Conservation (phyloP, 1,140 invertebrate species). For the Drosophila kanapiae region DNA sequence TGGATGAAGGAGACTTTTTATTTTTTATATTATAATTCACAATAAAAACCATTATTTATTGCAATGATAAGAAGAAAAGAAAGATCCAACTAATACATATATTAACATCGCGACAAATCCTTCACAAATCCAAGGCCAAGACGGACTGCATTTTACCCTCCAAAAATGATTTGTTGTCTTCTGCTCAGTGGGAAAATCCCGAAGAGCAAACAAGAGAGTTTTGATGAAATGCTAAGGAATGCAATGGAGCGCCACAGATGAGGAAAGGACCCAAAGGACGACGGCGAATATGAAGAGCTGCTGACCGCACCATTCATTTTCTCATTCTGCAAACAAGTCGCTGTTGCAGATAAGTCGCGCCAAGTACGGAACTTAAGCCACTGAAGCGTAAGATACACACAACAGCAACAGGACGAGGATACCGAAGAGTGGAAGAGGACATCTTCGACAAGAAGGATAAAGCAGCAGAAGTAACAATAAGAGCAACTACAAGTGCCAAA, state of each 20-base stretch:
- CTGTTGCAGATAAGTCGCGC: slow-evolving; percentile 75
- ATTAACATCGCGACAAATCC: slow-evolving; percentile 27
- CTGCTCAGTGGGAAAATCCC: slow-evolving; percentile 4
- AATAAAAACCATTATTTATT: too few relatives aligned
- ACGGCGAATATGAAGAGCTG: slow-evolving; percentile 46
- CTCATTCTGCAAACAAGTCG: slow-evolving; percentile 79
- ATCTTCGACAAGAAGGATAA: slow-evolving; percentile 10
- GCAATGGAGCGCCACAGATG: slow-evolving; percentile 36
- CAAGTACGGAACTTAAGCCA: slow-evolving; percentile 80
- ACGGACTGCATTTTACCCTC: not conserved
- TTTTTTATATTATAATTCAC: too few relatives aligned
- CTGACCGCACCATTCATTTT: slow-evolving; percentile 82
- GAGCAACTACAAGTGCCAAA: slow-evolving; percentile 22
- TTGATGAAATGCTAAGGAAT: slow-evolving; percentile 24
- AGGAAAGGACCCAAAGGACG: slow-evolving; percentile 30
- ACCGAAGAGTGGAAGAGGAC: not conserved
- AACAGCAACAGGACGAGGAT: slow-evolving; percentile 39
- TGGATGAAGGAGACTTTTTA: not conserved
- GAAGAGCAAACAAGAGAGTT: slow-evolving; percentile 16
- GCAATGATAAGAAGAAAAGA: too few relatives aligned
- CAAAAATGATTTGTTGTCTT: slow-evolving; percentile 30
- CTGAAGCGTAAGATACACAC: slow-evolving; percentile 76
- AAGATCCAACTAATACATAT: not conserved
- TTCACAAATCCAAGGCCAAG: slow-evolving; percentile 12
- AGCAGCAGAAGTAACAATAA: slow-evolving; percentile 1